phyloP scores from a whole-genome alignment of 2,797 vertebrate species.

The Chloroceryle inda region DNA sequence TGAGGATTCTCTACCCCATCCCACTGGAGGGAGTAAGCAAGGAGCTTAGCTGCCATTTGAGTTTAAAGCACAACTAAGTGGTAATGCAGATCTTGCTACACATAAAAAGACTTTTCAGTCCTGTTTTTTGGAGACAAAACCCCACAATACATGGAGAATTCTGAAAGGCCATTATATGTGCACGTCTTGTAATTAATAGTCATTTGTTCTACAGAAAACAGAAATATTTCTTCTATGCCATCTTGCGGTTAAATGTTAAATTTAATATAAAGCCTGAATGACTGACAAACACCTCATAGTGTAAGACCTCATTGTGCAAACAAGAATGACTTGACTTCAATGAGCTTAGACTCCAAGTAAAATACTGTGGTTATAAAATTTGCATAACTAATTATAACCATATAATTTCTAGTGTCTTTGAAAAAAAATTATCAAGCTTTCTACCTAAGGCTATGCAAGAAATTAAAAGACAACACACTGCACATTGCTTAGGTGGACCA shows the following conservation, averaged over 20 bases:
- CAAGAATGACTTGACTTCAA: not conserved
- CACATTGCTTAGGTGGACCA: not conserved
- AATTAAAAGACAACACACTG: not conserved
- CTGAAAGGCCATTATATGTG: not conserved
- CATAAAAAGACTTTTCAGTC: not conserved
- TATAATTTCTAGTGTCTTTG: not conserved
- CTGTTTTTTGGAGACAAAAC: not conserved
- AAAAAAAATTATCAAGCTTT: not conserved
- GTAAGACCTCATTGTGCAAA: not conserved
- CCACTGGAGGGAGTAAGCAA: not conserved
- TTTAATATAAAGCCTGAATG: not conserved
- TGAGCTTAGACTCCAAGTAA: not conserved
- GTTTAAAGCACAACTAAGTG: not conserved
- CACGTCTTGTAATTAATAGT: not conserved
- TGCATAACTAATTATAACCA: not conserved
- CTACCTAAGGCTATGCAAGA: not conserved
- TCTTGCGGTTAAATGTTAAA: not conserved
- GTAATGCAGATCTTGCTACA: not conserved
- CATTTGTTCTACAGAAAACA: not conserved
- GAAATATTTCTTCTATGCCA: not conserved
- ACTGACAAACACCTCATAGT: not conserved
- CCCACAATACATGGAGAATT: not conserved
- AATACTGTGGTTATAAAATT: not conserved
- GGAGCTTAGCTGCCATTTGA: not conserved
- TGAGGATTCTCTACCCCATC: not conserved